Base-by-base conservation (phyloP, 2,797 vertebrate genomes). In the Tachyglossus aculeatus region DNA sequence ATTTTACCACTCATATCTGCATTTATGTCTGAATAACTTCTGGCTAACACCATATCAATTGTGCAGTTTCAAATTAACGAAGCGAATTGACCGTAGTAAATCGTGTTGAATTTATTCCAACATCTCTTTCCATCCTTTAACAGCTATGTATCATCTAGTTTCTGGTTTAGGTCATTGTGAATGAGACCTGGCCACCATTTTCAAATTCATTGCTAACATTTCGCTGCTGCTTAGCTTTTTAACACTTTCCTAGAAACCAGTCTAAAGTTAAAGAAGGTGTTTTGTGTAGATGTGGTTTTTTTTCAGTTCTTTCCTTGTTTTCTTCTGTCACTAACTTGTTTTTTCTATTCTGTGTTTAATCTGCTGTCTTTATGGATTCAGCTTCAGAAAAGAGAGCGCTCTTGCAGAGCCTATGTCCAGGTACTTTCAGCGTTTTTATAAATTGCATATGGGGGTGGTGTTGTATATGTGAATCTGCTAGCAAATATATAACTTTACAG, bases 361-460 rank as follows among this genome's bases (percentile, higher is more conserved):
- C 86, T 87, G 90, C 87, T 93, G 79, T 90, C 88, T 92, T 84
- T 88, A 86, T 91, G 87, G 95, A 94, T 93, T 91, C 96, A 99
- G 98, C 96, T 99, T 92, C 98, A 99, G 96, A 99, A 99, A 95
- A 94, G 98, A 90, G 98, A 99, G 85, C 97, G 96, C 83, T 98
- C 96, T 78, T 99, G 98, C 95, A 97, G 98, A 86, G 96, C 96
- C 91, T 99, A 99, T 91, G 95, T 99, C 84, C 97, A 99, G 98
- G 98, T 99, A 99, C 93, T 95, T 92, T 83, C 90, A 74, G 82
- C 74, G 80, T 88, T 87, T 89, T 88, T 88, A 87, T 88, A 73
- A 77, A 67, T 74, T 91, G 86, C 74, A 58, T 84, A 70, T 89
- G 79, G 74, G 86, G 64, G 80, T 68, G 45, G 33, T 80, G 57